Percentiles rank a stretch among this genome's conserved stretches.
These are phyloP conservation scores for Tenthredo scrophulariae DNA, from an alignment of 2,888 invertebrate genomes.

Conservation along the genomic window DNA sequence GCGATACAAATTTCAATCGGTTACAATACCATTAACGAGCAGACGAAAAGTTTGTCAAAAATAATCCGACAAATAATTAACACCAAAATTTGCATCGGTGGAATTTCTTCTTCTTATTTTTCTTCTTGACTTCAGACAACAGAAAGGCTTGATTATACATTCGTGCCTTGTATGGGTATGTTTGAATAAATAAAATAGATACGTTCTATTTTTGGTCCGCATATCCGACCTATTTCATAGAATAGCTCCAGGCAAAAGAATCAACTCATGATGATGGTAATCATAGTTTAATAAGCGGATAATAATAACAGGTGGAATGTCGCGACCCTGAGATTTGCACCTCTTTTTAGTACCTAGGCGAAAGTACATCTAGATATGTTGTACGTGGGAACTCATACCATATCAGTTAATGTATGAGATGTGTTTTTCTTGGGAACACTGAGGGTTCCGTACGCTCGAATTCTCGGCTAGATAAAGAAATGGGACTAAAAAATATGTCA, in stretches of 20 bases:
- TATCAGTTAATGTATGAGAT: background rate
- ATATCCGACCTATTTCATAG: slow-evolving; percentile 14
- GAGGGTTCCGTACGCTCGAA: background rate
- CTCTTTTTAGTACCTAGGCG: background rate
- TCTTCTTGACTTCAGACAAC: background rate
- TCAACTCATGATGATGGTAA: slow-evolving; percentile 18
- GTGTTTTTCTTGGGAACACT: background rate
- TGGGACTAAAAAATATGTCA: slow-evolving; percentile 3
- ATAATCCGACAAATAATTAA: background rate
- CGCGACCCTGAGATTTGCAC: slow-evolving; percentile 38
- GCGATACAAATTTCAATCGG: background rate
- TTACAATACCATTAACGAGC: background rate
- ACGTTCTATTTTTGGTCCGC: background rate
- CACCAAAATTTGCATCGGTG: background rate
- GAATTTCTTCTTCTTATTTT: background rate
- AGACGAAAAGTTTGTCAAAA: background rate
- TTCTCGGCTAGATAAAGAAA: background rate
- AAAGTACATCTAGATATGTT: background rate
- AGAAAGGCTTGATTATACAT: background rate
- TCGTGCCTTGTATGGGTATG: background rate
- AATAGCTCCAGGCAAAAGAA: background rate
- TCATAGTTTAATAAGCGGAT: slow-evolving; percentile 8
- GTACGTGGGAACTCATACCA: slow-evolving; percentile 7
- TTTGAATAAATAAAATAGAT: background rate
- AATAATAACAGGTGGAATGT: background rate